These are phyloP conservation scores for Stegostoma tigrinum DNA, from an alignment of 2,113 vertebrate genomes.

Conservation along the genomic window DNA sequence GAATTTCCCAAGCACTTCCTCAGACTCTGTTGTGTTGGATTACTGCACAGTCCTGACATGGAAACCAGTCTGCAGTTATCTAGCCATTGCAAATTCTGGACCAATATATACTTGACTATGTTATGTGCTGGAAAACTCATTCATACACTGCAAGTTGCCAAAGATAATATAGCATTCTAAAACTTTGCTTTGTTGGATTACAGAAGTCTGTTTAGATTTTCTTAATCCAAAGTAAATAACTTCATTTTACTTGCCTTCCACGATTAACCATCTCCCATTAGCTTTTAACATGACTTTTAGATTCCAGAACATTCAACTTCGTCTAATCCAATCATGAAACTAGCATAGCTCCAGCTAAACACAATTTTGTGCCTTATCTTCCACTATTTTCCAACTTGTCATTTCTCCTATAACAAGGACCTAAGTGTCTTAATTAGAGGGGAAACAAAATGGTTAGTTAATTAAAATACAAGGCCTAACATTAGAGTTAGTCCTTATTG, in stretches of 20 bases:
- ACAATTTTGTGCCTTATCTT: not conserved
- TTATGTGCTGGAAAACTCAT: conserved; percentile 24
- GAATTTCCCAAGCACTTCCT: too few species aligned
- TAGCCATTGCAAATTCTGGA: too few species aligned
- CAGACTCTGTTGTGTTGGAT: too few species aligned
- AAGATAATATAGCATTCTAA: conserved; percentile 24
- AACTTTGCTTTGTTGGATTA: not conserved
- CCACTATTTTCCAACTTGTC: not conserved
- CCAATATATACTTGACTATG: not conserved
- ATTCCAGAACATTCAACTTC: not conserved
- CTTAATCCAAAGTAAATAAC: conserved; percentile 32
- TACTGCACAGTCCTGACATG: too few species aligned
- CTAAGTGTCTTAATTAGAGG: not conserved
- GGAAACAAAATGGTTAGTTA: not conserved
- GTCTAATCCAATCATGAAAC: not conserved
- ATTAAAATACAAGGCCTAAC: not conserved
- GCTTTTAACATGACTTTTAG: not conserved
- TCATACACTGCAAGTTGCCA: conserved; percentile 24
- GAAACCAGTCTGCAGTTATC: too few species aligned
- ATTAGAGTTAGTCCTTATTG: not conserved
- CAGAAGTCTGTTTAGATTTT: conserved; percentile 19
- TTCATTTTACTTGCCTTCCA: conserved; percentile 25
- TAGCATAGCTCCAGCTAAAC: not conserved
- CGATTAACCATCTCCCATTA: not conserved
- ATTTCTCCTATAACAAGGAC: not conserved